A percentile compares a stretch with the other conserved stretches of the same genome.
These are phyloP conservation scores for Cremastinae sp. DNA, from an alignment of 2,888 invertebrate genomes.

Conservation along the genomic window DNA sequence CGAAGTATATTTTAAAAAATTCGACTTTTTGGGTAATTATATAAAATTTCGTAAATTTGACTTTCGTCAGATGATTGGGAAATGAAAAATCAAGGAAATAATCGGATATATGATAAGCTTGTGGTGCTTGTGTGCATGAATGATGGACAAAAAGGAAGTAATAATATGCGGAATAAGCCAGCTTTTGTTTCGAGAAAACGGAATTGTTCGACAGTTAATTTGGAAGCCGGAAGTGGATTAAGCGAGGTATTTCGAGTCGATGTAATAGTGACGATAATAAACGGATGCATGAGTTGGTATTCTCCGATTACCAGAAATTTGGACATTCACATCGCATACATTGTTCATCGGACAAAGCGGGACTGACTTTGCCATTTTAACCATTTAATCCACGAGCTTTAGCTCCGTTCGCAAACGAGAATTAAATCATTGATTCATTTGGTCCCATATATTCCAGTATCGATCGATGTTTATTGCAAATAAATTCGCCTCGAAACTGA, in stretches of 20 bases:
- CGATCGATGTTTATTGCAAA: too few relatives aligned
- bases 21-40: too few relatives aligned
- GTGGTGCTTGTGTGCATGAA: neutral
- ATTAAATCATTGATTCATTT: conserved; percentile 32
- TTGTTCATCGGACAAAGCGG: conserved; percentile 5
- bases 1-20: too few relatives aligned
- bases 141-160: conserved; percentile 5
- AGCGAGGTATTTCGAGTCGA: neutral
- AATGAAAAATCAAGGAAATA: too few relatives aligned
- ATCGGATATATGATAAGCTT: too few relatives aligned
- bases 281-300: neutral
- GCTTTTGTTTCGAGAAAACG: conserved; percentile 43
- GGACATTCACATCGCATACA: conserved; percentile 10
- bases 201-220: neutral
- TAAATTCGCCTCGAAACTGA: too few relatives aligned
- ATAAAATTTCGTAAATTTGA: too few relatives aligned
- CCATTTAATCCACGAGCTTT: conserved; percentile 45
- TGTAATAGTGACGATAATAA: neutral
- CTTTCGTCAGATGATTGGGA: too few relatives aligned
- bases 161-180: conserved; percentile 53
- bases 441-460: neutral
- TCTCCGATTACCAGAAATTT: conserved; percentile 7
- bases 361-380: conserved; percentile 38
- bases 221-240: neutral
- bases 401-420: conserved; percentile 32